These are phyloP conservation scores for Aphelenchoides besseyi DNA, from an alignment of 1,140 invertebrate genomes.

Conservation along the genomic window DNA sequence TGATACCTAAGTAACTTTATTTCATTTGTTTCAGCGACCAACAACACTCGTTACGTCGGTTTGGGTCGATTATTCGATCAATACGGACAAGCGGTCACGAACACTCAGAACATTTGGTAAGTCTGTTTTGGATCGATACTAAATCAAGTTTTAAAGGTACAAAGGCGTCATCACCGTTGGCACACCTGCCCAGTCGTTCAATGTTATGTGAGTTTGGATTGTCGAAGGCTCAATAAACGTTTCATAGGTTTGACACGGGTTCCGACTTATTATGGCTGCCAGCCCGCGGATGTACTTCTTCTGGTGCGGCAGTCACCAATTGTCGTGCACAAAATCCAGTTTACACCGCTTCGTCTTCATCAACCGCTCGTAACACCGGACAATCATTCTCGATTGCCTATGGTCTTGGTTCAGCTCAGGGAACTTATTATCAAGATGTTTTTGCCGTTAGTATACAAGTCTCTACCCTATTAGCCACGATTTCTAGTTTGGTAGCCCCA, in stretches of 20 bases:
- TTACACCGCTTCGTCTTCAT: background rate
- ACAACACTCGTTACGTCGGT: background rate
- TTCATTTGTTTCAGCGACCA: background rate
- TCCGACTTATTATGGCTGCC: background rate
- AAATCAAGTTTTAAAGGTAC: background rate
- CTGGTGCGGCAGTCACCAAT: slow-evolving; percentile 2
- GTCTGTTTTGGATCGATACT: background rate
- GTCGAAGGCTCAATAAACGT: background rate
- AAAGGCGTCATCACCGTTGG: slow-evolving; percentile 12
- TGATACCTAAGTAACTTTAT: background rate
- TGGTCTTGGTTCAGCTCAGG: background rate
- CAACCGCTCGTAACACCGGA: background rate
- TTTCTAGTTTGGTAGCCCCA: slow-evolving; percentile 4
- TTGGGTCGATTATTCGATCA: background rate
- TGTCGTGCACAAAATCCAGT: background rate
- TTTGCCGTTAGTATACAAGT: background rate
- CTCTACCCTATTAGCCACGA: background rate
- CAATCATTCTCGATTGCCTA: background rate
- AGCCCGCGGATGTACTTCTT: background rate
- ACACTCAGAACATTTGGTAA: slow-evolving; percentile 13
- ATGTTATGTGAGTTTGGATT: background rate
- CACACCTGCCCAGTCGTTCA: slow-evolving; percentile 1
- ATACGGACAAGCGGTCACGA: background rate
- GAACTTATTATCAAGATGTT: background rate
- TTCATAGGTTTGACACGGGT: background rate